phyloP scores from a whole-genome alignment of 92 coral and sea anemone species.

The Phymanthus crucifer region DNA sequence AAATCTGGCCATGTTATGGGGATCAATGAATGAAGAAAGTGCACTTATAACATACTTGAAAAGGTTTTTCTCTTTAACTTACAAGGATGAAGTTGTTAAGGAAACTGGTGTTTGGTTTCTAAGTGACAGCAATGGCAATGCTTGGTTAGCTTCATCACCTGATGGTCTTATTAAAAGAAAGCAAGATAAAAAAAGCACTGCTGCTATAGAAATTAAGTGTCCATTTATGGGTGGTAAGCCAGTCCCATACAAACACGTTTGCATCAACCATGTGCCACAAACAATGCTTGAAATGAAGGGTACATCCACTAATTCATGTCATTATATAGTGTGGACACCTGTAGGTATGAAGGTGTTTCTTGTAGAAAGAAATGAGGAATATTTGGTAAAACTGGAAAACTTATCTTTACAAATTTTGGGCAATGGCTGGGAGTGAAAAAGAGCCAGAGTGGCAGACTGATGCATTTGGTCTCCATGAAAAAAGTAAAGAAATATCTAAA shows the following conservation, averaged over 20 bases:
- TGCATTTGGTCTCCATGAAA: slow-evolving; percentile 18
- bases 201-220: slow-evolving; percentile 39
- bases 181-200: background rate
- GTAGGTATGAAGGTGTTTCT: slow-evolving; percentile 40
- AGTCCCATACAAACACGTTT: slow-evolving; percentile 39
- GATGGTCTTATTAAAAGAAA: slow-evolving; percentile 31
- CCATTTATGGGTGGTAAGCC: slow-evolving; percentile 43
- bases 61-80: background rate
- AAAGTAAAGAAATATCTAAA: slow-evolving; percentile 24
- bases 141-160: slow-evolving; percentile 51
- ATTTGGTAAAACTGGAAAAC: slow-evolving; percentile 15
- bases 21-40: slow-evolving; percentile 46
- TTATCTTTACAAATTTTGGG: slow-evolving; percentile 44
- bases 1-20: slow-evolving; percentile 52
- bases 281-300: slow-evolving; percentile 50
- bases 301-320: slow-evolving; percentile 30
- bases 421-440: slow-evolving; percentile 5
- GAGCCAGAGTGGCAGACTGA: slow-evolving; percentile 39
- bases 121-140: slow-evolving; percentile 2
- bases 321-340: slow-evolving; percentile 62
- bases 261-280: slow-evolving; percentile 51
- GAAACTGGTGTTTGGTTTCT: slow-evolving; percentile 48
- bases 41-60: slow-evolving; percentile 30
- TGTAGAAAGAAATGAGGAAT: slow-evolving; percentile 50
- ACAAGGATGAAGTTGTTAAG: background rate